Base-by-base conservation (phyloP, 2,888 invertebrate species). In the Drosophila mayaguana region DNA sequence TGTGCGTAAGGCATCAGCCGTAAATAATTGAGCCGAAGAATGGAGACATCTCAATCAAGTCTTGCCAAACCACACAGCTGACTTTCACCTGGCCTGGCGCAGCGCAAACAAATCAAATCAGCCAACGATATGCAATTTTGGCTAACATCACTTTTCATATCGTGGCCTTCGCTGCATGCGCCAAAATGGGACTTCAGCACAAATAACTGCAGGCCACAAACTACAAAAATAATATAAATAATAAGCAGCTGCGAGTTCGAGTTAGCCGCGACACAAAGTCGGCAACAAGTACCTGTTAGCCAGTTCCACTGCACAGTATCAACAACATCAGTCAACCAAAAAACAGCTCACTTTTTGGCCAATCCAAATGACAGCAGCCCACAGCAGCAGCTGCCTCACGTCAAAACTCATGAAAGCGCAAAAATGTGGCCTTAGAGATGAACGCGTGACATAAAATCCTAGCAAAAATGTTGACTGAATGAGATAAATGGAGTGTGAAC, bases 21-120 rank as follows among this genome's bases (percentile, higher is more conserved):
- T 76, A 59, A 63, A 56, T 55, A 68, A 64, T 86, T 51, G 32
- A 56, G 9, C n/a, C 11, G 77, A 64, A 83, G 89, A 88, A 89
- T 89, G 55, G 55, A 78, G 68, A 51, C 60, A 68, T 77, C 63
- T 83, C 56, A 83, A 73, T 54, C 25, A 34, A 22, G 43, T 46
- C 57, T 81, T 68, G 55, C 55, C 63, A 63, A 73, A 81, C 32
- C 50, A 43, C 54, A 70, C 69, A 67, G 64, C 45, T 34, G 38
- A 74, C 83, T 83, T 83, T 83, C 90, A 83, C 83, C 59, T 38
- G 22, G 40, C 54, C 25, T 18, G 40, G 43, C 51, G 11, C 9
- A 34, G 54, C 55, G 54, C 60, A 74, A 88, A 61, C 62, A 74
- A 88, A 61, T 73, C 54, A 69, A 73, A 70, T 69, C 81, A 56